Conservation (phyloP, 2,797 vertebrate genomes). For the Lemur catta region DNA sequence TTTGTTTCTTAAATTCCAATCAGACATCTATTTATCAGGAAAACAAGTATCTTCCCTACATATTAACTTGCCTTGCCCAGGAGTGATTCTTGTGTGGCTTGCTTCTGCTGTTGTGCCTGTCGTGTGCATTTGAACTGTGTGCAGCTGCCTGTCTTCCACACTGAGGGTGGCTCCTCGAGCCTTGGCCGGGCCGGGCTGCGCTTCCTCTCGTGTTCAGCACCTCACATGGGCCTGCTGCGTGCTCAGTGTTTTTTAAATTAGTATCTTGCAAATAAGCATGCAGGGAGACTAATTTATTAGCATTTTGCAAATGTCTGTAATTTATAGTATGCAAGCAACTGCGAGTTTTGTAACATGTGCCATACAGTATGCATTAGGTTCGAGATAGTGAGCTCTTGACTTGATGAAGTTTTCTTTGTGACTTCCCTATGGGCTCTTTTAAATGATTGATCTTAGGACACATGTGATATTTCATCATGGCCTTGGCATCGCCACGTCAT, state of each 20-base stretch:
- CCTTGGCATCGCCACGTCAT: neutral
- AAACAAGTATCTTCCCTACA: neutral
- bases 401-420: neutral
- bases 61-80: neutral
- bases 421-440: neutral
- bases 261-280: neutral
- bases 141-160: neutral
- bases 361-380: fast-evolving
- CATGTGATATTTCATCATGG: fast-evolving
- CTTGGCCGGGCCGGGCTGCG: neutral
- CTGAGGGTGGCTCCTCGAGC: neutral
- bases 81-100: neutral
- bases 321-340: neutral
- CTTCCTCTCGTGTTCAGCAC: neutral
- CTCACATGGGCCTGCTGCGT: neutral
- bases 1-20: neutral
- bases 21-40: neutral
- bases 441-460: neutral
- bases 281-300: neutral
- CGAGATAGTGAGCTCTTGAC: neutral
- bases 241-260: neutral
- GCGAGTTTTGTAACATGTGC: neutral
- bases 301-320: neutral
- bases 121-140: neutral
- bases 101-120: neutral